Percentiles rank a stretch among this genome's conserved stretches.
Conservation (phyloP, 2,888 invertebrate genomes). For the Cheilosia vulpina region DNA sequence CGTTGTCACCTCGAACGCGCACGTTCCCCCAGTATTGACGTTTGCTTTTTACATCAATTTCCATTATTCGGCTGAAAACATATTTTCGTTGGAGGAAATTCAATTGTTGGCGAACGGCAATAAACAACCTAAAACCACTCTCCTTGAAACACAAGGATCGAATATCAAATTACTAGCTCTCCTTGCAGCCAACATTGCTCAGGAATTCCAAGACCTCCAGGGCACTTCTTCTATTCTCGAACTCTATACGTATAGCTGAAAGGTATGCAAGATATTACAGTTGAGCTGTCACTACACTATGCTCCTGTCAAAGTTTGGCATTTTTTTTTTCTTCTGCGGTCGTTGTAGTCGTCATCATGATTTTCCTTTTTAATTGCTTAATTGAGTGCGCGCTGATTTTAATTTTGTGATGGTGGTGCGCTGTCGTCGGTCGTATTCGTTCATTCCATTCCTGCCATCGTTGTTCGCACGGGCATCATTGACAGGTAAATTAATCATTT, state of each 20-base stretch:
- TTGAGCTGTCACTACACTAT: conserved; percentile 25
- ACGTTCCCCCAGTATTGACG: conserved; percentile 38
- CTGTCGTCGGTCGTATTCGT: conserved; percentile 17
- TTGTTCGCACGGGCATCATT: conserved; percentile 53
- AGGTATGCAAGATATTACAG: conserved; percentile 14
- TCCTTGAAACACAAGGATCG: conserved; percentile 53
- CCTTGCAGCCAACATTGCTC: conserved; percentile 20
- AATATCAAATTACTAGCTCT: conserved; percentile 68
- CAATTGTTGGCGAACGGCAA: conserved; percentile 51
- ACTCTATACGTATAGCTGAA: neutral
- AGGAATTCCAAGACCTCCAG: conserved; percentile 42
- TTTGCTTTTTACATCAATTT: conserved; percentile 61
- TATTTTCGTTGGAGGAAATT: conserved; percentile 43
- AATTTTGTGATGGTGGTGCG: conserved; percentile 29
- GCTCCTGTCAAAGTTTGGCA: conserved; percentile 37
- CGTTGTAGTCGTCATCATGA: conserved; percentile 1
- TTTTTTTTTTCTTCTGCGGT: neutral
- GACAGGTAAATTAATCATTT: conserved; percentile 74
- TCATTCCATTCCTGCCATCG: conserved; percentile 7
- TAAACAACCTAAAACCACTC: conserved; percentile 39
- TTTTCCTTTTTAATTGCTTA: conserved; percentile 71
- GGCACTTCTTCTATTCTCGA: neutral
- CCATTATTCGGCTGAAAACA: conserved; percentile 31
- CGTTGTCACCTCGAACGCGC: neutral
- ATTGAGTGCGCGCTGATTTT: conserved; percentile 65